Base-by-base conservation (phyloP, 2,797 vertebrate genomes). In the Triplophysa bombifrons region DNA sequence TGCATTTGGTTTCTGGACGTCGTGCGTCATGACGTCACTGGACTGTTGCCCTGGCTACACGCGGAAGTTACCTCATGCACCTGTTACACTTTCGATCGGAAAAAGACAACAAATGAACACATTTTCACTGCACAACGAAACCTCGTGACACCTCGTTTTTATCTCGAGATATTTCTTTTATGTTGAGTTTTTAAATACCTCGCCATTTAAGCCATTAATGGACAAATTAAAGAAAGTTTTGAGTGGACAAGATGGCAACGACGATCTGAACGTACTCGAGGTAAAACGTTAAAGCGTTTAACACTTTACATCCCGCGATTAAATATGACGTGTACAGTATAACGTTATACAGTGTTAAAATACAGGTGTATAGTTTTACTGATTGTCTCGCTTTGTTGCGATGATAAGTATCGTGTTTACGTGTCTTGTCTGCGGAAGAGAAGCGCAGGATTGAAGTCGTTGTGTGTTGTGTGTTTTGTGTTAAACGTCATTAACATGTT, bases 201-300 rank as follows among this genome's bases (percentile, higher is more conserved):
- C 14, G 13, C 14, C 3, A 46, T 11, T 22, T 46, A 14, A 11
- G 61, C 48, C 55, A 9, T 75, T 73, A 65, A 96, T 96, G 95
- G 96, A 97, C 82, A 97, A 97, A 83, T 70, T 88, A 75, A 88
- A 88, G 80, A 88, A 84, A 82, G 87, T 88, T 82, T 74, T 88
- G 27, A 86, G 87, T 20, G 87, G 87, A 19, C 83, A 88, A 46
- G 87, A 88, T 55, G 87, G 75, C 46, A 83, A 77, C 56, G 87
- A 88, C 72, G 85, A 88, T 46, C 56, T 81, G 22, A 84, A 83
- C 66, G 82, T 88, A 51, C 0, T 97, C 79, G 84, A 93, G 63
- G 95, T 93, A 80, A 48, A 13, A 14, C 12, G 13, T 48, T 14
- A 48, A 48, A 3, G 46, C 46, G 46, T 41, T 10, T 10, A 41